Base-by-base conservation (phyloP, 2,113 vertebrate species). In the Raja brachyura region DNA sequence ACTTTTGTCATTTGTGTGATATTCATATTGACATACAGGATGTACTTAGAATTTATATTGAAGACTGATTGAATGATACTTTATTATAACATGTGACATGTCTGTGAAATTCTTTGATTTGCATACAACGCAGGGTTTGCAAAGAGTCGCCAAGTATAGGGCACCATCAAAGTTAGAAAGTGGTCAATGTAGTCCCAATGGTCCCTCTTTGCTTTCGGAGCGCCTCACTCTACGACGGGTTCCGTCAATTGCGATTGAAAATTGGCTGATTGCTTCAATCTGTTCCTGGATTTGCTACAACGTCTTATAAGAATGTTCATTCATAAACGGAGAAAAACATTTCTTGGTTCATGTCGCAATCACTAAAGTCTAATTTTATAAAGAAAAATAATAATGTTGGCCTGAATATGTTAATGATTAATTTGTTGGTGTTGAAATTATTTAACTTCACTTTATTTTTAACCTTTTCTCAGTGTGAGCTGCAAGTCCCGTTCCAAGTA, bases 401-500 rank as follows among this genome's bases (percentile, higher is more conserved):
- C 0, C 14, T 63, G 1, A 63, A 18, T 13, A 8, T 63, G 11
- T 63, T 31, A 7, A 73, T 11, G 31, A 20, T 63, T 31, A 6
- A 5, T 31, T 11, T 88, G n/a, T 22, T 48, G 77, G 88, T 94
- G 54, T 31, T 94, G 81, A 48, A 94, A 31, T 88, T 66, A 31
- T 70, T 92, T 48, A 92, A 92, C 48, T 9, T 13, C 25, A 81
- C 28, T 88, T 48, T 90, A 10, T 13, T 92, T 90, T 39, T 22
- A 85, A 25, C 20, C 6, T 70, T 93, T 81, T 97, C 94, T 59
- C 96, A 99, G 99, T 98, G 97, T 96, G 97, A 99, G 92, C 95
- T 99, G 95, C 98, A 99, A 96, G 98, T 99, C 94, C 99, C 98
- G 86, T 99, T 99, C 95, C 99, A 98, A 97, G 97, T 99, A 94